A percentile compares a stretch with the other conserved stretches of the same genome.
phyloP scores from a whole-genome alignment of 2,797 vertebrate species.

The Sebastes taczanowskii region DNA sequence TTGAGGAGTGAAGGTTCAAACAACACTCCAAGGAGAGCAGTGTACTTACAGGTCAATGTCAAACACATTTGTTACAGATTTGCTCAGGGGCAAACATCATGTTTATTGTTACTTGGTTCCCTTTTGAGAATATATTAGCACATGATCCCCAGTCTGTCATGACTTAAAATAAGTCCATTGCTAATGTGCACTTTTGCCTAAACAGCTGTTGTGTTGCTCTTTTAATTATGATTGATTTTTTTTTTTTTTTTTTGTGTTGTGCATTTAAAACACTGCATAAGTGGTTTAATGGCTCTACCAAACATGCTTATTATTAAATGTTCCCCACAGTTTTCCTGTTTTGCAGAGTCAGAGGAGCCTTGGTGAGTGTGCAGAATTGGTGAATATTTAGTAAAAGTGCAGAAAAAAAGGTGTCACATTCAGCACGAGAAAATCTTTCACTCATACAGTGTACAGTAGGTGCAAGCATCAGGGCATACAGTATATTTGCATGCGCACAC shows the following conservation, averaged over 20 bases:
- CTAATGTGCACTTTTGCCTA: slow-evolving; percentile 5
- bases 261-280: slow-evolving; percentile 47
- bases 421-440: neutral
- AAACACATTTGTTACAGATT: neutral
- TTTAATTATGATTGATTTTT: slow-evolving; percentile 55
- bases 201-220: slow-evolving; percentile 22
- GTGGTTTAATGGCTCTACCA: slow-evolving; percentile 18
- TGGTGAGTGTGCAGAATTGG: slow-evolving; percentile 43
- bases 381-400: slow-evolving; percentile 37
- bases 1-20: neutral
- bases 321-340: slow-evolving; percentile 21
- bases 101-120: neutral
- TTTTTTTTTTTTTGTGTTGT: neutral
- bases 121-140: neutral
- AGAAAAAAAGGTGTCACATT: slow-evolving; percentile 19
- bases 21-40: neutral
- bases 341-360: slow-evolving; percentile 37
- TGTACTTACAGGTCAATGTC: neutral
- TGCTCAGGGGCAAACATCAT: neutral
- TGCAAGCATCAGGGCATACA: neutral
- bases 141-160: neutral
- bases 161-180: neutral
- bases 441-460: neutral
- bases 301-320: slow-evolving; percentile 29
- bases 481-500: neutral